Evolutionary conservation across 2,113 vertebrate species (phyloP).

Genomic region (Antennarius striatus): DNA sequence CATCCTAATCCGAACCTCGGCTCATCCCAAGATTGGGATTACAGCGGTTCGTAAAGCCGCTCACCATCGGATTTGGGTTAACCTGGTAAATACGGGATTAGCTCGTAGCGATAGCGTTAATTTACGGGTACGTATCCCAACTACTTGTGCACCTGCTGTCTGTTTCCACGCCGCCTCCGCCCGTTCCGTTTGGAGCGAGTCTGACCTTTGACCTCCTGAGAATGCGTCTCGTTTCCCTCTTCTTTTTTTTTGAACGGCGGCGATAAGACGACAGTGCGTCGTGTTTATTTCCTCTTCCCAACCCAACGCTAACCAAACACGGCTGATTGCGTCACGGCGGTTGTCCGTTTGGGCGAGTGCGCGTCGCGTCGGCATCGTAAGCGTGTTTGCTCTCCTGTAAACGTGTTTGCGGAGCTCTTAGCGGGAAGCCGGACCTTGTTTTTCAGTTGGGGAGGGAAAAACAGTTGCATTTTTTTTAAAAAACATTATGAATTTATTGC

Average conservation of each 20-base stretch:
- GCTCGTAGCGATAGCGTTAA: too few relatives aligned
- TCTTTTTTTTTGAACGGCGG: constrained; percentile 41
- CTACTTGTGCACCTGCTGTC: constrained; percentile 28
- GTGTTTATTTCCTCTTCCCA: constrained; percentile 42
- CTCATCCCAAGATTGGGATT: too few relatives aligned
- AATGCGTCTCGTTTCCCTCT: constrained; percentile 49
- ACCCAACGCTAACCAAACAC: constrained; percentile 49
- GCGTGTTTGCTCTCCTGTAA: constrained; percentile 42
- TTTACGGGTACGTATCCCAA: too few relatives aligned
- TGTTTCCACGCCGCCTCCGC: constrained; percentile 16
- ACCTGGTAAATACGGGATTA: too few relatives aligned
- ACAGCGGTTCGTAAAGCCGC: too few relatives aligned
- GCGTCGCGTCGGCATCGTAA: too few relatives aligned
- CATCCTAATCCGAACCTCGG: too few relatives aligned
- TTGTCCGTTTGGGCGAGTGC: constrained; percentile 29
- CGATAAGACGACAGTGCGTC: constrained; percentile 26
- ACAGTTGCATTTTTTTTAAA: neutral
- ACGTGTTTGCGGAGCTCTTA: constrained; percentile 66
- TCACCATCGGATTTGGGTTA: too few relatives aligned
- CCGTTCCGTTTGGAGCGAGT: constrained; percentile 42
- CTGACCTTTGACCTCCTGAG: constrained; percentile 56
- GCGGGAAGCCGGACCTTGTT: constrained; percentile 7
- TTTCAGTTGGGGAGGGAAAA: neutral
- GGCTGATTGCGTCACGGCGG: constrained; percentile 50
- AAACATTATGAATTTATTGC: too few relatives aligned